Conservation (phyloP, 2,797 vertebrate species). For the Lemur catta region DNA sequence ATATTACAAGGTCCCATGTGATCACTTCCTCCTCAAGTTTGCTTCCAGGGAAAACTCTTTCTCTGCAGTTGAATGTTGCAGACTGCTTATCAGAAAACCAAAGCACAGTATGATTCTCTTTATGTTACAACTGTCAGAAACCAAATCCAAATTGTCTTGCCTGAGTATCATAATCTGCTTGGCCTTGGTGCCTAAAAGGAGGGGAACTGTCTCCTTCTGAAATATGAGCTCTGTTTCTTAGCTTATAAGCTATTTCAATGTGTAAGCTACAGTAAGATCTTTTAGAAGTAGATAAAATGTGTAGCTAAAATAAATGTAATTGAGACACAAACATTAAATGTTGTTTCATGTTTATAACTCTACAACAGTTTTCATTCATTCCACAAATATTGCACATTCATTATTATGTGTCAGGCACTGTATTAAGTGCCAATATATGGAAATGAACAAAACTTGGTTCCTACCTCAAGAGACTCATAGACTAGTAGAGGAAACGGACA, state of each 20-base stretch:
- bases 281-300: conserved; percentile 25
- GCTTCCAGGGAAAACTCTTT: conserved; percentile 56
- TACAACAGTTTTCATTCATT: not conserved
- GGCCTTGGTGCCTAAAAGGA: not conserved
- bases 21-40: conserved; percentile 53
- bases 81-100: conserved; percentile 54
- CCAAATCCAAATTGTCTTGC: conserved; percentile 48
- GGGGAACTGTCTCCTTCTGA: conserved; percentile 20
- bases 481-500: not conserved
- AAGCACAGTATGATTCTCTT: not conserved
- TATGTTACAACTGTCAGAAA: conserved; percentile 26
- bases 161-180: not conserved
- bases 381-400: not conserved
- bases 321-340: conserved; percentile 15
- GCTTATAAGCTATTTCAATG: not conserved
- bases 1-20: conserved; percentile 62
- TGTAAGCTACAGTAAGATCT: not conserved
- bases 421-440: not conserved
- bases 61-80: conserved; percentile 14
- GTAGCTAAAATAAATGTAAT: not conserved
- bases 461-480: not conserved
- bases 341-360: not conserved
- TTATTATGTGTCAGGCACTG: not conserved
- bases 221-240: conserved; percentile 15
- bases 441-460: conserved; percentile 2